These are phyloP conservation scores for Hirtodrosophila histrioides DNA, from an alignment of 2,888 invertebrate species.

Conservation along the genomic window DNA sequence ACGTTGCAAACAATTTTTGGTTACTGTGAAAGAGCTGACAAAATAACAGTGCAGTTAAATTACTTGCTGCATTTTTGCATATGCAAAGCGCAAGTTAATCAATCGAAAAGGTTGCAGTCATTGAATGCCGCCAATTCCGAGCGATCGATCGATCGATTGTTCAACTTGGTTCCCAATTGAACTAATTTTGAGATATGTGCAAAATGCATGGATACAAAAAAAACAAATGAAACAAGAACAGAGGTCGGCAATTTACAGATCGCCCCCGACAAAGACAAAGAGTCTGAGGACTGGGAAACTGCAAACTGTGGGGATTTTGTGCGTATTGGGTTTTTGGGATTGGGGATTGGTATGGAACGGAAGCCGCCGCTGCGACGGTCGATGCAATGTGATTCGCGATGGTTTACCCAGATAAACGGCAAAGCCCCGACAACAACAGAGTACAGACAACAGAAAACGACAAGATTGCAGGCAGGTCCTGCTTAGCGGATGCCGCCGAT, in stretches of 20 bases:
- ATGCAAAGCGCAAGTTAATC: slow-evolving; percentile 56
- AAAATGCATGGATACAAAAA: slow-evolving; percentile 55
- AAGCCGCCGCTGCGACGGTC: slow-evolving; percentile 55
- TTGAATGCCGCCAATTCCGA: slow-evolving; percentile 70
- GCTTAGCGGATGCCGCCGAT: slow-evolving; percentile 34
- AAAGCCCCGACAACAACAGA: slow-evolving; percentile 18
- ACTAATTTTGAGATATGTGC: slow-evolving; percentile 74
- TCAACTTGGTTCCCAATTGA: slow-evolving; percentile 43
- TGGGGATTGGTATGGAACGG: slow-evolving; percentile 51
- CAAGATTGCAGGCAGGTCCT: slow-evolving; percentile 42
- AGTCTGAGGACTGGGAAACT: slow-evolving; percentile 2
- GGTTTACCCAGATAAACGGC: slow-evolving; percentile 52
- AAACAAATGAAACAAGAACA: background rate
- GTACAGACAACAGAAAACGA: slow-evolving; percentile 13
- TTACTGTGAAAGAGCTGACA: background rate
- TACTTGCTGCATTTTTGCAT: slow-evolving; percentile 62
- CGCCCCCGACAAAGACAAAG: slow-evolving; percentile 59
- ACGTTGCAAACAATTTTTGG: slow-evolving; percentile 51
- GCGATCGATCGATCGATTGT: slow-evolving; percentile 56
- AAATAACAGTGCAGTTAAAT: slow-evolving; percentile 39
- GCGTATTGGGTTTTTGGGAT: slow-evolving; percentile 17
- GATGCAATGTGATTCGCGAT: slow-evolving; percentile 57
- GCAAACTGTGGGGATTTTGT: slow-evolving; percentile 14
- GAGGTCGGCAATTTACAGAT: slow-evolving; percentile 41
- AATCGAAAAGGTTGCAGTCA: slow-evolving; percentile 31